Base-by-base conservation (phyloP, 2,888 invertebrate species). In the Muscina levida region DNA sequence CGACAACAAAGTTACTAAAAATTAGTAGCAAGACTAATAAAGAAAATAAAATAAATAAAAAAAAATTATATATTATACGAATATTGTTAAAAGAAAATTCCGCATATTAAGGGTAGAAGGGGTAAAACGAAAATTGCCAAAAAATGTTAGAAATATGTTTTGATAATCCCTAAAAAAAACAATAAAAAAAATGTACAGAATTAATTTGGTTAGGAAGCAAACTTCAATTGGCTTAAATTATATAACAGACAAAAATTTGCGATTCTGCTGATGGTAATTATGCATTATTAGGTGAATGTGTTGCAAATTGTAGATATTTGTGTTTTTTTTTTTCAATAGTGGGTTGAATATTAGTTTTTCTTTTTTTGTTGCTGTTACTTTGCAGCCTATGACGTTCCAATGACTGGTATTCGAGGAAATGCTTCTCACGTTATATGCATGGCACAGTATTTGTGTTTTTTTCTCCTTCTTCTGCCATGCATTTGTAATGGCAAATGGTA, bases 371-470 rank as follows among this genome's bases (percentile, higher is more conserved):
- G 62, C n/a, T n/a, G 62, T 62, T 62, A 39, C 31, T 31, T 31
- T 5, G 31, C 3, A 31, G 8, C 3, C 31, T 8, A 5, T 31
- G 8, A 31, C 8, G 31, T n/a, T n/a, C 37, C 42, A 22, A 17
- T 39, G 42, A 62, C 62, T 19, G 62, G 62, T 42, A 37, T 62
- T 56, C 8, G 39, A 62, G 62, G 62, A 62, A 62, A 62, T 62
- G 42, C 42, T 62, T 19, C n/a, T n/a, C 42, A 42, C 42, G n/a
- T 22, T 22, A 62, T 62, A 39, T 22, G 42, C 62, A 62, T 62
- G 62, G 62, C 62, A 62, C 22, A 62, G 42, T 62, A 62, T 42
- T 62, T 62, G n/a, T n/a, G n/a, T n/a, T n/a, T n/a, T n/a, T n/a
- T n/a, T n/a, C n/a, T n/a, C n/a, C n/a, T 62, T 62, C 62, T 42